These are phyloP conservation scores for Vireo altiloquus DNA, from an alignment of 2,113 vertebrate species.

Conservation along the genomic window DNA sequence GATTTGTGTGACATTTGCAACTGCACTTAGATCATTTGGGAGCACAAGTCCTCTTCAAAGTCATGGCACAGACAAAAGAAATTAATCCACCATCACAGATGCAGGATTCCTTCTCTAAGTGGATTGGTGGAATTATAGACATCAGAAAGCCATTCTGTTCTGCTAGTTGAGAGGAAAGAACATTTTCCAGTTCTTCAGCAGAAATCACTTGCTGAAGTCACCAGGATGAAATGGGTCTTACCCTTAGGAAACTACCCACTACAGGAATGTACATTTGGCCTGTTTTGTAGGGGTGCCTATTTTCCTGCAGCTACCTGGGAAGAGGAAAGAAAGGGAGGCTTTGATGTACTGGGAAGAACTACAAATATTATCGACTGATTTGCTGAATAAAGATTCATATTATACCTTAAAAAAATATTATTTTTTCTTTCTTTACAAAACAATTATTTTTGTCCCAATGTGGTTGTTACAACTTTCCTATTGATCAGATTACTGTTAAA, in stretches of 20 bases:
- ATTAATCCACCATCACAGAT: background rate
- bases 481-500: background rate
- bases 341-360: background rate
- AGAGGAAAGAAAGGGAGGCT: background rate
- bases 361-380: background rate
- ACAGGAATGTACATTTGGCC: background rate
- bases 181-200: background rate
- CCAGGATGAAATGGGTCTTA: background rate
- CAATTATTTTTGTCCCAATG: background rate
- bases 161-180: background rate
- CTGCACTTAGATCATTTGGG: background rate
- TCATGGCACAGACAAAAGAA: background rate
- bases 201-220: background rate
- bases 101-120: conserved; percentile 1
- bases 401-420: background rate
- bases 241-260: background rate
- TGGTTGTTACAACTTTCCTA: background rate
- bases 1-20: background rate
- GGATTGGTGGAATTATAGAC: background rate
- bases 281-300: background rate
- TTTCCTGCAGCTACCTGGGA: background rate
- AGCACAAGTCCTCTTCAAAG: background rate
- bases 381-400: background rate
- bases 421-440: background rate
- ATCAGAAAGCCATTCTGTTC: background rate